Conservation (phyloP, 2,888 invertebrate species). For the Myopa testacea region DNA sequence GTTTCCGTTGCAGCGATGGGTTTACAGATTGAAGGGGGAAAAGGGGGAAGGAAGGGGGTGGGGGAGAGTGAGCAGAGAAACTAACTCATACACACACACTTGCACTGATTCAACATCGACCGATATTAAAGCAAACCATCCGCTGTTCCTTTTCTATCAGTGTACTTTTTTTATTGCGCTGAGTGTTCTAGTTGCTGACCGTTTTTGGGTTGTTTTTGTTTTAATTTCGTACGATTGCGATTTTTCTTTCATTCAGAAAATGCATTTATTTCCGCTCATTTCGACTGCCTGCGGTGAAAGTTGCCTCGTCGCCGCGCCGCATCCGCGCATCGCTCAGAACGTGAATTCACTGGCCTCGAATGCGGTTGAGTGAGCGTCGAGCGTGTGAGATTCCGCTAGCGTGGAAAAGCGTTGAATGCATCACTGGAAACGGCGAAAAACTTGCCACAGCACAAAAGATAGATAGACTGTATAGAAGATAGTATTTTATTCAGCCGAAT, state of each 20-base stretch:
- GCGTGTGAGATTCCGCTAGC: background rate
- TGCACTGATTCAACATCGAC: background rate
- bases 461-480: too few species aligned
- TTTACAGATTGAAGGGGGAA: background rate
- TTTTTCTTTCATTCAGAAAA: background rate
- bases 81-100: background rate
- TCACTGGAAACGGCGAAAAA: too few species aligned
- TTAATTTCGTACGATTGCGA: background rate
- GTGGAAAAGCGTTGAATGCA: too few species aligned
- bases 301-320: background rate
- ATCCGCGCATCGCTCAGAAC: background rate
- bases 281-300: constrained; percentile 32
- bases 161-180: constrained; percentile 9
- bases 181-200: background rate
- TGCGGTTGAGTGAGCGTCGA: constrained; percentile 11
- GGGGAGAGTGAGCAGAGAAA: background rate
- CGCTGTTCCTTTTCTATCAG: background rate
- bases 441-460: too few species aligned
- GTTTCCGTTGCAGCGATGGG: constrained; percentile 13
- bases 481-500: too few species aligned
- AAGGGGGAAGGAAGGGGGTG: background rate
- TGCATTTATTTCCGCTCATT: constrained; percentile 18
- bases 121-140: background rate
- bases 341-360: constrained; percentile 5
- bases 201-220: background rate